Percentiles rank a stretch among this genome's conserved stretches.
Conservation (phyloP, 2,797 vertebrate genomes). For the Enoplosus armatus region DNA sequence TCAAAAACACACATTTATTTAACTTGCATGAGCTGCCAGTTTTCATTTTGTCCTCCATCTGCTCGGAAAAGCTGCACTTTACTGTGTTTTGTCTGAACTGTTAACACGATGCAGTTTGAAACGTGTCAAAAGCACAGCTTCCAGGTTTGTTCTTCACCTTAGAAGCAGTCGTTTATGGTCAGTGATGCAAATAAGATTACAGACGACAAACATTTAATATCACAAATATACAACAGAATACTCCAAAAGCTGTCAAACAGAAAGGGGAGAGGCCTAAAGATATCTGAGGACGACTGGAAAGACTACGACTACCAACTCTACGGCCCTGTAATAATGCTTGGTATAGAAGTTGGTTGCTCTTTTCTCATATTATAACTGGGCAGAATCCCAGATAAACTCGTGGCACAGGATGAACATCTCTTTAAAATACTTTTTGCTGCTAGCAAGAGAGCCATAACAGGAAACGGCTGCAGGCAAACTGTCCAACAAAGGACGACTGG, state of each 20-base stretch:
- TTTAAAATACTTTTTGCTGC: not conserved
- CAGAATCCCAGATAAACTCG: too few species aligned
- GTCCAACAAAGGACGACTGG: not conserved
- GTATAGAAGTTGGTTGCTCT: too few species aligned
- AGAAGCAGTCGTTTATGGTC: not conserved
- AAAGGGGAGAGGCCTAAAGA: not conserved
- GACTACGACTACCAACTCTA: too few species aligned
- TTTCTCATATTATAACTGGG: not conserved
- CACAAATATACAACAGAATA: not conserved
- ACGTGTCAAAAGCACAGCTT: not conserved
- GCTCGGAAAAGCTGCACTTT: not conserved
- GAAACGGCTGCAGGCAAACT: not conserved
- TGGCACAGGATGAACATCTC: not conserved
- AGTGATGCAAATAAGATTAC: not conserved
- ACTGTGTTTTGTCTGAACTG: not conserved
- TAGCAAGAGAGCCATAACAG: not conserved
- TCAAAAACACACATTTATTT: constrained; percentile 3
- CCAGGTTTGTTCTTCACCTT: not conserved
- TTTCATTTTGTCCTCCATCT: not conserved
- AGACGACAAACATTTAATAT: not conserved
- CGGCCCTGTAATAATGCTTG: too few species aligned
- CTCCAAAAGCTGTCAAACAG: not conserved
- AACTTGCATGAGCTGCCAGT: not conserved
- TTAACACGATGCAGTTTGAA: not conserved
- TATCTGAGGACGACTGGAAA: too few species aligned